phyloP scores from a whole-genome alignment of 2,797 vertebrate genomes.

The Tangara arthus region DNA sequence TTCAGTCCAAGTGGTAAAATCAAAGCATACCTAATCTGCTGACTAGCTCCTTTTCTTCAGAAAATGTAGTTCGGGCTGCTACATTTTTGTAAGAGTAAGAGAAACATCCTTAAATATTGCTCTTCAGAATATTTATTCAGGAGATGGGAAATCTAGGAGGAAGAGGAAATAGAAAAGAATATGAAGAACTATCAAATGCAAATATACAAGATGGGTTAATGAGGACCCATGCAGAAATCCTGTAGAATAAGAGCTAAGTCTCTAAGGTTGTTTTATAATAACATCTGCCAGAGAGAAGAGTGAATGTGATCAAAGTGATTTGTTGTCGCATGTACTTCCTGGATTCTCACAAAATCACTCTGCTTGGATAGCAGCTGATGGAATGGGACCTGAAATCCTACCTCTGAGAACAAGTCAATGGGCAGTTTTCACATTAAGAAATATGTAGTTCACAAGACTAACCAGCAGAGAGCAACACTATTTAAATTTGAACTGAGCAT shows the following conservation, averaged over 20 bases:
- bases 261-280: background rate
- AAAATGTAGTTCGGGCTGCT: background rate
- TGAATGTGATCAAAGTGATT: background rate
- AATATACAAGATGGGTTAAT: background rate
- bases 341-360: background rate
- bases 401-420: background rate
- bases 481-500: conserved; percentile 30
- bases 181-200: background rate
- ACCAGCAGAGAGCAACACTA: conserved; percentile 68
- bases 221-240: background rate
- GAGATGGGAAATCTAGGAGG: background rate
- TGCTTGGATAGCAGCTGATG: background rate
- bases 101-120: background rate
- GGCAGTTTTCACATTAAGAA: background rate
- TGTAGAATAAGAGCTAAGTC: background rate
- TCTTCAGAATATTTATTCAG: background rate
- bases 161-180: background rate
- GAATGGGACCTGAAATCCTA: background rate
- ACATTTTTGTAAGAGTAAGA: background rate
- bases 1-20: background rate
- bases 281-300: background rate
- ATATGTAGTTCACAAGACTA: conserved; percentile 17
- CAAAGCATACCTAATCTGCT: background rate
- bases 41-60: background rate
- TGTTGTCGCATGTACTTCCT: background rate